Evolutionary conservation across 2,113 vertebrate species (phyloP).

Genomic region (Argyrosomus japonicus): DNA sequence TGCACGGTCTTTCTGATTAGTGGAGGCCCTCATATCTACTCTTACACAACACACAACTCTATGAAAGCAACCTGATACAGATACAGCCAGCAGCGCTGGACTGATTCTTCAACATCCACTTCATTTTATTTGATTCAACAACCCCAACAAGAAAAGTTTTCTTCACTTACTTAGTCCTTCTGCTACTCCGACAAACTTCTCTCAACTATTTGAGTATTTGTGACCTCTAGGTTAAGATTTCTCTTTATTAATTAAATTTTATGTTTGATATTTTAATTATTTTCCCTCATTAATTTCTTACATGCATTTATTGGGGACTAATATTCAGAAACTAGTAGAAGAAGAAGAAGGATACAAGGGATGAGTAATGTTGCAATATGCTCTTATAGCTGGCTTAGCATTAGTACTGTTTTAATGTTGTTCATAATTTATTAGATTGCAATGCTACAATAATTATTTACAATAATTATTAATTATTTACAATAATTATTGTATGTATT

Average conservation of each 20-base stretch:
- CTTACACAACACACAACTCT: slow-evolving; percentile 20
- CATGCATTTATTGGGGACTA: neutral
- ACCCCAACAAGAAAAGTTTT: neutral
- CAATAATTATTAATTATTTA: no score
- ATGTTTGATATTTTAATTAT: neutral
- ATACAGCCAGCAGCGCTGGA: neutral
- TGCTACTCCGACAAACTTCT: neutral
- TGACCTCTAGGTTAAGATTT: no score
- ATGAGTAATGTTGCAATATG: neutral
- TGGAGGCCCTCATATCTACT: slow-evolving; percentile 44
- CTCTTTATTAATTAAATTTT: neutral
- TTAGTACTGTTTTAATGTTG: neutral
- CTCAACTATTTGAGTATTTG: neutral
- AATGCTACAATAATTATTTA: neutral
- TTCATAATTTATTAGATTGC: neutral
- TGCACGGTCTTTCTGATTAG: slow-evolving; percentile 53
- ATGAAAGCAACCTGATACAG: slow-evolving; percentile 25
- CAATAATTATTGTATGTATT: no score
- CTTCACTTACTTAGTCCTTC: neutral
- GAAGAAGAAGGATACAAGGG: neutral
- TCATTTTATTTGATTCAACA: slow-evolving; percentile 6
- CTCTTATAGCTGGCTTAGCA: neutral
- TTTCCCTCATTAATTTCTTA: neutral
- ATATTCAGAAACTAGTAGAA: neutral
- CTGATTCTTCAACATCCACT: neutral